A percentile compares a stretch with the other conserved stretches of the same genome.
These are phyloP conservation scores for Rotaria magnacalcarata DNA, from an alignment of 2,888 invertebrate species.

Conservation along the genomic window DNA sequence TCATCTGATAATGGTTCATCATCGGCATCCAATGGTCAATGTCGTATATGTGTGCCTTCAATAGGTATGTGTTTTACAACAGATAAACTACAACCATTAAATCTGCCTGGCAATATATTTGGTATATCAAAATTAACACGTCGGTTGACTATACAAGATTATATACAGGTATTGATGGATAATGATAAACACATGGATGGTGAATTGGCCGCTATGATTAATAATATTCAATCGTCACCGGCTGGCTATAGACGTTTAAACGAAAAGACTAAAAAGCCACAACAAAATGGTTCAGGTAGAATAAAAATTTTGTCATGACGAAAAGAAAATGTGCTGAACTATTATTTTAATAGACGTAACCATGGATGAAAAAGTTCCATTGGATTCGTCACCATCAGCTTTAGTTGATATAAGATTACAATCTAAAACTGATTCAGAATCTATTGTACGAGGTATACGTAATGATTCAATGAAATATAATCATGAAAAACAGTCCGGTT, in stretches of 20 bases:
- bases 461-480: slow-evolving; percentile 8
- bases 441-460: slow-evolving; percentile 1
- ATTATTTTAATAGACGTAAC: not conserved
- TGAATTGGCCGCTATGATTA: not conserved
- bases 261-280: not conserved
- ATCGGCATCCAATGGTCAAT: not conserved
- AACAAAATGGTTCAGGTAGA: not conserved
- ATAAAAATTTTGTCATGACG: not conserved
- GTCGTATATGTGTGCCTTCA: not conserved
- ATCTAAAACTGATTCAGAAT: not conserved
- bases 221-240: not conserved
- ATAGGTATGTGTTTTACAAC: slow-evolving; percentile 27
- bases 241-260: not conserved
- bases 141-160: not conserved
- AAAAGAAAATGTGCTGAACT: not conserved
- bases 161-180: slow-evolving; percentile 11
- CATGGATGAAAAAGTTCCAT: not conserved
- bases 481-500: slow-evolving; percentile 27
- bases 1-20: not conserved
- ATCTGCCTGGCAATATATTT: slow-evolving; percentile 9
- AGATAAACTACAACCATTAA: slow-evolving; percentile 27
- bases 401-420: not conserved
- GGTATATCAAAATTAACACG: not conserved
- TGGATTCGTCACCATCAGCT: not conserved
- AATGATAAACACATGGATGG: slow-evolving; percentile 14